Evolutionary conservation across 2,797 vertebrate genomes (phyloP).

Genomic region (Sarcoramphus papa): DNA sequence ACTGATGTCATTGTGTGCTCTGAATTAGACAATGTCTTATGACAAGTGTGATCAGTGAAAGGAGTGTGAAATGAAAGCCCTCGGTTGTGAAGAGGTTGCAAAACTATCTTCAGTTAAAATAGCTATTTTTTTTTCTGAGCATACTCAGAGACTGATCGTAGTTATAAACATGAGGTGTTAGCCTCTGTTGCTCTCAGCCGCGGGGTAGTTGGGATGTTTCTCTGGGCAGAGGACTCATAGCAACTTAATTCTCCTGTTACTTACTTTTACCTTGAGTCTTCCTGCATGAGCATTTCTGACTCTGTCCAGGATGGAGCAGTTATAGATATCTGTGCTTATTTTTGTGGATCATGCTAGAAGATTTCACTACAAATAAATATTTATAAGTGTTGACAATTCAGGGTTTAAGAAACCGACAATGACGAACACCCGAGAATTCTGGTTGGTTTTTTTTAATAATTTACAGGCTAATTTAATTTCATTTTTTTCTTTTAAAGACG

Average conservation of each 20-base stretch:
- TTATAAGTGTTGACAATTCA: background rate
- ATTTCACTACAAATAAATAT: background rate
- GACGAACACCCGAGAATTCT: background rate
- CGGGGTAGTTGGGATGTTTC: fast-evolving
- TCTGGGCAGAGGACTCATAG: background rate
- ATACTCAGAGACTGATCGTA: background rate
- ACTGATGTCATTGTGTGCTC: background rate
- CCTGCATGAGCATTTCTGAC: background rate
- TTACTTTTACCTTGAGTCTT: background rate
- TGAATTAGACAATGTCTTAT: background rate
- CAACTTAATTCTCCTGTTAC: background rate
- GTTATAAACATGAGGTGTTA: background rate
- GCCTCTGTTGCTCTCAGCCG: background rate
- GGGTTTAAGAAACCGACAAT: background rate
- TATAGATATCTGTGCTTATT: background rate
- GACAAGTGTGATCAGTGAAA: background rate
- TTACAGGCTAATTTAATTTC: background rate
- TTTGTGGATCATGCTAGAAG: background rate
- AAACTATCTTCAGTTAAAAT: background rate
- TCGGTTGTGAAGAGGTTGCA: background rate
- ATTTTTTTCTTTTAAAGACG: background rate
- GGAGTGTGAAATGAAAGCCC: background rate
- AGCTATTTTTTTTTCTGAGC: background rate
- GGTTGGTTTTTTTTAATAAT: background rate
- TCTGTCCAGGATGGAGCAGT: background rate